Evolutionary conservation across 2,797 vertebrate genomes (phyloP), one percentile per base, ranked within the genome.

Genomic region (Acanthurus tractus): DNA sequence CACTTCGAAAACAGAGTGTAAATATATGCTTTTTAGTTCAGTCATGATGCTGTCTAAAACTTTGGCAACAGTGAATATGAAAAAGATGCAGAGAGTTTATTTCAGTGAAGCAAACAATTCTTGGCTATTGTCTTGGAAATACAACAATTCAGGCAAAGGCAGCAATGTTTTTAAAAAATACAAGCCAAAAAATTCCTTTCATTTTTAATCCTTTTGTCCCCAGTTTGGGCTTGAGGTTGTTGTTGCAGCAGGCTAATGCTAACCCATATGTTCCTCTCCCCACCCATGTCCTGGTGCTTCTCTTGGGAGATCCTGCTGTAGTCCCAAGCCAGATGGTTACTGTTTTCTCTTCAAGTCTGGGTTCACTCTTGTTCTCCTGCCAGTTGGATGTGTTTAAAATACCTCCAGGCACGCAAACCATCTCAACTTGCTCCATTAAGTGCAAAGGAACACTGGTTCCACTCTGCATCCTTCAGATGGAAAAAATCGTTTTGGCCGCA

Each of bases 21-120:
- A 62, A 12, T 36, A 13, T 15, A 44, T 25, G 12, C 45, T 23
- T 58, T 58, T 63, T 29, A 55, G 63, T 29, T 40, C 69, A 69
- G 6, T 38, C 54, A 55, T 44, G 63, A 76, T 49, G 22, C 11
- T 40, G 44, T 64, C 49, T 18, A 8, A 20, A 14, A 0, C 29
- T 53, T 3, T 42, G 63, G 38, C 14, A 59, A 48, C 57, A 45
- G 22, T 17, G 42, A 22, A 45, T 42, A 70, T 18, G 36, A 42
- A 70, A 59, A 55, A 23, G 34, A 59, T 38, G 36, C 6, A 55
- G 49, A 58, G 6, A 12, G 5, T 11, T 70, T 54, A 61, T 70
- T 61, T 8, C 45, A 54, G 45, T 38, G 34, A 68, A 57, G 18
- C 23, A 50, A 36, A 36, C 23, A 50, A 5, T 71, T 38, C 17